These are phyloP conservation scores for Otus sunia DNA, from an alignment of 2,113 vertebrate genomes.

Conservation along the genomic window DNA sequence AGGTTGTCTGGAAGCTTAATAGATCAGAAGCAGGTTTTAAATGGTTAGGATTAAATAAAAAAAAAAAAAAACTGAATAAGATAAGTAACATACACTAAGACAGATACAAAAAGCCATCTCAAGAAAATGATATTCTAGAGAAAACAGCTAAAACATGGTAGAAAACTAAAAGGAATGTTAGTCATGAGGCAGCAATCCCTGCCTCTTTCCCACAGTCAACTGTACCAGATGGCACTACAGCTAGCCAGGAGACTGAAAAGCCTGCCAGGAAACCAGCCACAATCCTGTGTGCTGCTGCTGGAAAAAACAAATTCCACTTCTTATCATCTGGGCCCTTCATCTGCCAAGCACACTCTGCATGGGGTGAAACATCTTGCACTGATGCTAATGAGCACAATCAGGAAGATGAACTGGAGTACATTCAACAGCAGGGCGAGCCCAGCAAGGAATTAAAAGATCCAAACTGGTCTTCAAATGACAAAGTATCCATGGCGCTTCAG, in stretches of 20 bases:
- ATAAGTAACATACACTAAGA: neutral
- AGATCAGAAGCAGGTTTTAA: neutral
- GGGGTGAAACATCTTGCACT: neutral
- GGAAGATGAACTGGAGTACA: neutral
- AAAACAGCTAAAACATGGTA: neutral
- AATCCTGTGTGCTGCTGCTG: neutral
- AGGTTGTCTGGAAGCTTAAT: neutral
- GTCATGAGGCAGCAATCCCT: neutral
- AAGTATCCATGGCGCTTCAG: neutral
- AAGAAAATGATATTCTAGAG: neutral
- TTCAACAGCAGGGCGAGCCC: neutral
- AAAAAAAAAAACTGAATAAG: neutral
- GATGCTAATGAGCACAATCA: neutral
- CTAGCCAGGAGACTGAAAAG: neutral
- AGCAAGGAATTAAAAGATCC: neutral
- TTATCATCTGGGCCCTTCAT: neutral
- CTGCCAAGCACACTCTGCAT: neutral
- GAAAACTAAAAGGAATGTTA: neutral
- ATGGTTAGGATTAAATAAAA: neutral
- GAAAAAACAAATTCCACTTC: conserved; percentile 51
- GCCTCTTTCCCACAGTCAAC: neutral
- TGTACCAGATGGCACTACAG: conserved; percentile 4
- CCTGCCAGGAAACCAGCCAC: conserved; percentile 15
- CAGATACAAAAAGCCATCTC: neutral
- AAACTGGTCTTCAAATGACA: neutral